phyloP scores from a whole-genome alignment of 2,888 invertebrate genomes.

The Coenonympha glycerion region DNA sequence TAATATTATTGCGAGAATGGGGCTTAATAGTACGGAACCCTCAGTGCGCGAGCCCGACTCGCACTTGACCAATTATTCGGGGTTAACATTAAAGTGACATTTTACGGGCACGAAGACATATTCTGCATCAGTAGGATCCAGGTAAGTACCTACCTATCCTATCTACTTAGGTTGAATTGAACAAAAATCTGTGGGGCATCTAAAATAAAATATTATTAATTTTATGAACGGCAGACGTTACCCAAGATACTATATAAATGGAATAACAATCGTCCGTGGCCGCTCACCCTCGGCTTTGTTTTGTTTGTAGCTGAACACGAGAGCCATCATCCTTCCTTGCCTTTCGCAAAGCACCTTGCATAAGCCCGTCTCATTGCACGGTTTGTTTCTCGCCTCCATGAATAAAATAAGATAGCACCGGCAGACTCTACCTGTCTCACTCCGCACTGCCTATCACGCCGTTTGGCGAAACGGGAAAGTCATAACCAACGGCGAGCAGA shows the following conservation, averaged over 20 bases:
- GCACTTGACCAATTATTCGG: too few relatives aligned
- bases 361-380: slow-evolving; percentile 48
- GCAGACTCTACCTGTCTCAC: slow-evolving; percentile 50
- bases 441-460: slow-evolving; percentile 34
- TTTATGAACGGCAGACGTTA: slow-evolving; percentile 45
- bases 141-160: too few relatives aligned
- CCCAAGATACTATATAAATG: slow-evolving; percentile 42
- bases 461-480: slow-evolving; percentile 43
- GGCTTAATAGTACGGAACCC: too few relatives aligned
- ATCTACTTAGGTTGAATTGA: too few relatives aligned
- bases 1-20: too few relatives aligned
- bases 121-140: too few relatives aligned
- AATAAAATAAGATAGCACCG: slow-evolving; percentile 62
- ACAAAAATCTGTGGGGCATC: too few relatives aligned
- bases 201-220: slow-evolving; percentile 43
- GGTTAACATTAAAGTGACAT: too few relatives aligned
- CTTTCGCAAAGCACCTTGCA: slow-evolving; percentile 41
- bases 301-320: slow-evolving; percentile 54
- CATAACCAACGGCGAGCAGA: slow-evolving; percentile 37
- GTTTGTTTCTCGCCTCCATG: slow-evolving; percentile 49
- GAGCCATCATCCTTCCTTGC: slow-evolving; percentile 45
- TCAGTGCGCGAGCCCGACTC: too few relatives aligned
- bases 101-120: too few relatives aligned
- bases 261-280: slow-evolving; percentile 62
- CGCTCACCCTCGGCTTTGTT: slow-evolving; percentile 54